Conservation (phyloP, 2,113 vertebrate genomes). For the Dissostichus mawsoni region DNA sequence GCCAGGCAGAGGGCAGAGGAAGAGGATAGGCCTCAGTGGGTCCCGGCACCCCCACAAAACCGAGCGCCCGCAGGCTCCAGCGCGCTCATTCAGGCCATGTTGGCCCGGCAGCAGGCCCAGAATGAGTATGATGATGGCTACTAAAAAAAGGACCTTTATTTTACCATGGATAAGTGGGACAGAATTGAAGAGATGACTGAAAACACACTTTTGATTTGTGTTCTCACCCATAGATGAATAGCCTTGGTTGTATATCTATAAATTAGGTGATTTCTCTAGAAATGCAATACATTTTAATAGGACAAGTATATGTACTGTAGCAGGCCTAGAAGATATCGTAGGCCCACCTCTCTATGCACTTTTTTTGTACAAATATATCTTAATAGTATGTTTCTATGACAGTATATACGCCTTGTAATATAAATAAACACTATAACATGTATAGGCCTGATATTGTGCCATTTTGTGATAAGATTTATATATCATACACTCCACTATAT, state of each 20-base stretch:
- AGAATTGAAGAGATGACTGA: background rate
- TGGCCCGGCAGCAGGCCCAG: conserved; percentile 78
- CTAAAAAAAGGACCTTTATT: conserved; percentile 43
- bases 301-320: background rate
- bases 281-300: background rate
- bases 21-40: conserved; percentile 44
- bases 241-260: background rate
- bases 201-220: background rate
- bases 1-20: conserved; percentile 67
- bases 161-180: background rate
- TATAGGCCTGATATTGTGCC: conserved; percentile 25
- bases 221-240: background rate
- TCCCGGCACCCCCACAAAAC: conserved; percentile 34
- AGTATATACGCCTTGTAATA: background rate
- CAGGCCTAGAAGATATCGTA: conserved; percentile 40
- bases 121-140: conserved; percentile 80
- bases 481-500: conserved; percentile 3
- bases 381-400: conserved; percentile 1
- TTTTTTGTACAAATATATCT: conserved; percentile 13
- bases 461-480: conserved; percentile 33
- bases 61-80: conserved; percentile 57
- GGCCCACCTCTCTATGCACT: conserved; percentile 48
- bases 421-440: background rate
- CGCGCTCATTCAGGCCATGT: conserved; percentile 83
- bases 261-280: background rate